These are phyloP conservation scores for Dinocampus coccinellae DNA, from an alignment of 2,888 invertebrate species.

Conservation along the genomic window DNA sequence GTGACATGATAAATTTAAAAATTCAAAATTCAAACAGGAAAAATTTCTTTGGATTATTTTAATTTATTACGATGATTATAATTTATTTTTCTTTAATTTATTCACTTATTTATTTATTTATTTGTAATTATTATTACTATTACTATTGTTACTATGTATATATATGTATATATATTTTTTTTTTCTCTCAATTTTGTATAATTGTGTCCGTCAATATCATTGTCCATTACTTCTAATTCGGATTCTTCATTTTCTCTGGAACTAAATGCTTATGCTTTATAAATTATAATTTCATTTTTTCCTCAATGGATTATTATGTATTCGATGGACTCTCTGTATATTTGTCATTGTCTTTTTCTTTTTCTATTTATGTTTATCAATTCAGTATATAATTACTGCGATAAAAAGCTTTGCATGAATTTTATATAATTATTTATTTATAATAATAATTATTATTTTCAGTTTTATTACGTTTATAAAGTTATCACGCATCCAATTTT, in stretches of 20 bases:
- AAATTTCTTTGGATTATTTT: background rate
- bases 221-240: background rate
- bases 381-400: background rate
- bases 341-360: conserved; percentile 32
- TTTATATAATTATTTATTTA: too few relatives aligned
- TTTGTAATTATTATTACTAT: too few relatives aligned
- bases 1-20: background rate
- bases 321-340: conserved; percentile 57
- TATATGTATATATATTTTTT: background rate
- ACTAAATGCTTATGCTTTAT: conserved; percentile 7
- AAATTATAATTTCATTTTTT: conserved; percentile 16
- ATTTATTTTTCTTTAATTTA: background rate
- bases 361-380: conserved; percentile 11
- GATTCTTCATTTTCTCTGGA: conserved; percentile 23
- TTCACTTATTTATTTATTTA: too few relatives aligned
- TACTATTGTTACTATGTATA: too few relatives aligned
- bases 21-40: background rate
- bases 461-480: background rate
- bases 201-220: conserved; percentile 60
- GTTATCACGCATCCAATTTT: too few relatives aligned
- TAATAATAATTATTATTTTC: background rate
- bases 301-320: conserved; percentile 45
- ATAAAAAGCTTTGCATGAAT: background rate
- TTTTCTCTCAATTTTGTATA: conserved; percentile 53
- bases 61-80: background rate